Conservation (phyloP, 2,113 vertebrate species). For the Triplophysa dalaica region DNA sequence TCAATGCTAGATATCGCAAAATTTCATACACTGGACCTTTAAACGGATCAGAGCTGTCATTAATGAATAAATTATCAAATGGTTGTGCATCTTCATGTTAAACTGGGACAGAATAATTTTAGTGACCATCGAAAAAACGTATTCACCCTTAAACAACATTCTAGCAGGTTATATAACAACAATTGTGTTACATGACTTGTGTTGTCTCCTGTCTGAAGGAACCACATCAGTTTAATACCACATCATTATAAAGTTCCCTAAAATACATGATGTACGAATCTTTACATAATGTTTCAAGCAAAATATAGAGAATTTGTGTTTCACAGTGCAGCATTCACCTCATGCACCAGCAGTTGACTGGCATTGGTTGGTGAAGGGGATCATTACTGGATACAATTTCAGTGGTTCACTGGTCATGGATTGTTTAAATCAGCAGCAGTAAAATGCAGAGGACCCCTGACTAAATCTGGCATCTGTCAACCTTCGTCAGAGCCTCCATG, state of each 20-base stretch:
- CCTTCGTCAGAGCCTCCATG: slow-evolving; percentile 2
- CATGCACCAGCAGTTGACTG: slow-evolving; percentile 5
- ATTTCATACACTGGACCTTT: no score
- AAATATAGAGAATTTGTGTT: not conserved
- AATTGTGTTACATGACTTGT: not conserved
- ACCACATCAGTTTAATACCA: not conserved
- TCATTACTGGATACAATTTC: slow-evolving; percentile 32
- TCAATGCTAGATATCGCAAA: no score
- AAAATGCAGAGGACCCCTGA: slow-evolving; percentile 9
- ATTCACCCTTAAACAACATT: no score
- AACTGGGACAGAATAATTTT: no score
- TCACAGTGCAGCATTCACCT: slow-evolving; percentile 3
- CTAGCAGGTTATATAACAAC: no score
- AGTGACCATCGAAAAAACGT: no score
- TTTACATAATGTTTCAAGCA: not conserved
- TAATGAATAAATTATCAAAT: no score
- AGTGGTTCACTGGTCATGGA: not conserved
- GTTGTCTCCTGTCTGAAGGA: not conserved
- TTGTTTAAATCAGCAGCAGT: slow-evolving; percentile 31
- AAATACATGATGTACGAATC: not conserved
- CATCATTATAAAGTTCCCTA: not conserved
- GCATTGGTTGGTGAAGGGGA: slow-evolving; percentile 15
- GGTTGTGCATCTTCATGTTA: no score
- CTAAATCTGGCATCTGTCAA: slow-evolving; percentile 34
- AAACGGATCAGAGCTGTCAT: no score